Conservation (phyloP, 2,797 vertebrate genomes). For the Artibeus jamaicensis region DNA sequence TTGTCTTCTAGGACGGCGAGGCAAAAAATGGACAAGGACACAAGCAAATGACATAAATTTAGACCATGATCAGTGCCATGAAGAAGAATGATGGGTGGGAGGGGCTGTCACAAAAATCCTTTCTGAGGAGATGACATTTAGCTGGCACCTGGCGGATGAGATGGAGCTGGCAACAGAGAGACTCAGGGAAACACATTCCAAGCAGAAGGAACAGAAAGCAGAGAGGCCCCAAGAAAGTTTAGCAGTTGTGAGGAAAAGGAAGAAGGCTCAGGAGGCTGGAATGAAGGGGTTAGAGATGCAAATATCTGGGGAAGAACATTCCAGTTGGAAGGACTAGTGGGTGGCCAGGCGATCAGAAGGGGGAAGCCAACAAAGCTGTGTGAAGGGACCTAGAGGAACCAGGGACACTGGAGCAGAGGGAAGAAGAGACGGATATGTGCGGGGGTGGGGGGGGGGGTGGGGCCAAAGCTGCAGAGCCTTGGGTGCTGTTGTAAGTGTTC, state of each 20-base stretch:
- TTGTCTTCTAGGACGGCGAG: not conserved
- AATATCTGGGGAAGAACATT: not conserved
- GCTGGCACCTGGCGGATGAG: not conserved
- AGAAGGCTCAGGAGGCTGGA: not conserved
- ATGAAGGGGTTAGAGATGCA: not conserved
- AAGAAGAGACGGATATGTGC: not conserved
- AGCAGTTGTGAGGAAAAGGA: not conserved
- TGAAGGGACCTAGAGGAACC: not conserved
- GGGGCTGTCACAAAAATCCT: not conserved
- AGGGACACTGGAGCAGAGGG: not conserved
- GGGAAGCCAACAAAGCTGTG: not conserved
- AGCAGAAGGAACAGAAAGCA: not conserved
- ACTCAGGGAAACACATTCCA: not conserved
- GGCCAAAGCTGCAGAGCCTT: not conserved
- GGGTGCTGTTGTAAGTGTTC: rapidly evolving
- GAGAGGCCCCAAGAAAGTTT: not conserved
- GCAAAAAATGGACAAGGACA: not conserved
- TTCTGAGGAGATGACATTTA: not conserved
- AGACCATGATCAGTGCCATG: not conserved
- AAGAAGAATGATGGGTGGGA: not conserved
- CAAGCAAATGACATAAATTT: constrained; percentile 3
- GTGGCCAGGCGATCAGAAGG: not conserved
- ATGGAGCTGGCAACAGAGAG: not conserved
- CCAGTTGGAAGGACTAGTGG: not conserved
- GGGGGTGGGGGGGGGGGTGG: no score